These are phyloP conservation scores for Zaprionus davidi DNA, from an alignment of 1,140 invertebrate species.

Conservation along the genomic window DNA sequence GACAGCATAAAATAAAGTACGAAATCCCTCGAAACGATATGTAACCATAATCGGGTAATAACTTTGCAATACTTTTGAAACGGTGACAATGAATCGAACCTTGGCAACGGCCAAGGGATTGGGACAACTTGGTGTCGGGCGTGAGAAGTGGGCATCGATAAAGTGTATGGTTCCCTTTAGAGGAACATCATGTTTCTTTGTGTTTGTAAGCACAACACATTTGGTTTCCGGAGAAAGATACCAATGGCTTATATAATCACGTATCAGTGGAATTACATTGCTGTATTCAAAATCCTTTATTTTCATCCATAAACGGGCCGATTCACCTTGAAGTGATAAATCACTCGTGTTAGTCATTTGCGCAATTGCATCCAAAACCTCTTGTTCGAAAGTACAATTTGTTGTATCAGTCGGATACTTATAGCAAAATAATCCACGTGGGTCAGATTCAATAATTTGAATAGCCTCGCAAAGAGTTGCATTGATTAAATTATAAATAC, in stretches of 20 bases:
- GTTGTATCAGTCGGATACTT: constrained; percentile 30
- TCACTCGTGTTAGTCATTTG: background rate
- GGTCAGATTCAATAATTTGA: constrained; percentile 57
- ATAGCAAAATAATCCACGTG: constrained; percentile 60
- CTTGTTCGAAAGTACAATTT: background rate
- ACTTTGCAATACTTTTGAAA: constrained; percentile 50
- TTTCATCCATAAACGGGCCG: constrained; percentile 26
- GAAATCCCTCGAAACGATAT: constrained; percentile 71
- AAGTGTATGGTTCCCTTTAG: constrained; percentile 61
- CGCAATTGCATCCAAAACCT: background rate
- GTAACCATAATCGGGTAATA: constrained; percentile 73
- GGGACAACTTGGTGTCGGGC: constrained; percentile 65
- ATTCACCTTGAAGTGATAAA: constrained; percentile 30
- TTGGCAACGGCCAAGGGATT: constrained; percentile 73
- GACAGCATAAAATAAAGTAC: constrained; percentile 64
- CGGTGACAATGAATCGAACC: constrained; percentile 64
- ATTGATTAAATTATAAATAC: constrained; percentile 41
- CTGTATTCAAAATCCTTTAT: constrained; percentile 57
- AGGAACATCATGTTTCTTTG: constrained; percentile 40
- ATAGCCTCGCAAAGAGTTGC: constrained; percentile 60
- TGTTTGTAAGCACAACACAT: constrained; percentile 64
- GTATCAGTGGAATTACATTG: constrained; percentile 54
- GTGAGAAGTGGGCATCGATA: constrained; percentile 74
- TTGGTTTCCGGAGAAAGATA: constrained; percentile 63
- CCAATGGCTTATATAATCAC: constrained; percentile 63